These are phyloP conservation scores for Melikaiella ostensackeni DNA, from an alignment of 2,888 invertebrate genomes.

Conservation along the genomic window DNA sequence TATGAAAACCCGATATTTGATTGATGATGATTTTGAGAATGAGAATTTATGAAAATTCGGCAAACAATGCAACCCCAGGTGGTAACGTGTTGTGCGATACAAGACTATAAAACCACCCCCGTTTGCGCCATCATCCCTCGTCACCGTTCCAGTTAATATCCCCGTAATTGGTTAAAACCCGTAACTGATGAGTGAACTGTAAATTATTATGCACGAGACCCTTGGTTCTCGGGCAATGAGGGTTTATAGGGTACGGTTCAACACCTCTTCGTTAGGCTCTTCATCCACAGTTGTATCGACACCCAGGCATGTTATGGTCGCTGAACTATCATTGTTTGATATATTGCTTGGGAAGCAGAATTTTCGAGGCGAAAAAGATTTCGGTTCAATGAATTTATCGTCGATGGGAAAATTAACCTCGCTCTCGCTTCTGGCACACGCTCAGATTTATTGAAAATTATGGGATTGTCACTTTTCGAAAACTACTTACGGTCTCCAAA, in stretches of 20 bases:
- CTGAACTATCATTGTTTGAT: slow-evolving; percentile 42
- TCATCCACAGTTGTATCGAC: slow-evolving; percentile 55
- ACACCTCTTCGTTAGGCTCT: slow-evolving; percentile 76
- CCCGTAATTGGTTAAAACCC: slow-evolving; percentile 76
- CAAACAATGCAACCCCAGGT: slow-evolving; percentile 9
- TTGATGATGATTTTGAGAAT: no score
- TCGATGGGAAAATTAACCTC: background rate
- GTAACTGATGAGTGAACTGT: slow-evolving; percentile 75
- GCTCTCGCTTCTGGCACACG: background rate
- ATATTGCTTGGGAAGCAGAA: slow-evolving; percentile 18
- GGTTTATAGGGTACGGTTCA: slow-evolving; percentile 74
- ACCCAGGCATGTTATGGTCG: slow-evolving; percentile 26
- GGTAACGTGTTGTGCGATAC: slow-evolving; percentile 42
- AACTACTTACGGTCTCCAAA: background rate
- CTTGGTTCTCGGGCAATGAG: slow-evolving; percentile 66
- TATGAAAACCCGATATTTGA: no score
- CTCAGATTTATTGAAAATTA: background rate
- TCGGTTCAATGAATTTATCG: slow-evolving; percentile 29
- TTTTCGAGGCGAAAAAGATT: slow-evolving; percentile 1
- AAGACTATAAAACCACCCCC: slow-evolving; percentile 49
- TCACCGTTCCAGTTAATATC: slow-evolving; percentile 65
- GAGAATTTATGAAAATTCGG: slow-evolving; percentile 3
- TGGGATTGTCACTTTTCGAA: background rate
- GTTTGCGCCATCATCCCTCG: slow-evolving; percentile 41
- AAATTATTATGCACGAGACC: slow-evolving; percentile 73